Conservation (phyloP, 53 echinoderm and acorn worm species). For the Temnopleurus reevesii region DNA sequence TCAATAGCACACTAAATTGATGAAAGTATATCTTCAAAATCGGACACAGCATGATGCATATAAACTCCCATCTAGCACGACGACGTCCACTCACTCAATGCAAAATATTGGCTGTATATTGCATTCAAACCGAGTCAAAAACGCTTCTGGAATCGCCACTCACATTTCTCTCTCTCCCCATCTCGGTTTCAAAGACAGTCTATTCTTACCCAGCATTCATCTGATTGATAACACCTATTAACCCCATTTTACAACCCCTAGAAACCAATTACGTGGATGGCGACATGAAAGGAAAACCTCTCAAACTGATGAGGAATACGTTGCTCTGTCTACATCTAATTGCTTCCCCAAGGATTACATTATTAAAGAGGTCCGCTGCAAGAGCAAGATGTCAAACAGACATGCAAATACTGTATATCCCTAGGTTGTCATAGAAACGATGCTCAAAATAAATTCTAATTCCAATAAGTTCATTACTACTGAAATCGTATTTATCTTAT, state of each 20-base stretch:
- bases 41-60: not conserved
- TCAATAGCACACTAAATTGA: not conserved
- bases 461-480: not conserved
- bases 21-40: not conserved
- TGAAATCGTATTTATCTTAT: too few species aligned
- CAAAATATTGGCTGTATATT: not conserved
- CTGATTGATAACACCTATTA: not conserved
- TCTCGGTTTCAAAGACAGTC: not conserved
- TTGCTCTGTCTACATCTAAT: not conserved
- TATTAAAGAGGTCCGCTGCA: not conserved
- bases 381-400: not conserved
- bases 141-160: not conserved
- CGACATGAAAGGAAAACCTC: not conserved
- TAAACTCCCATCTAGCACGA: too few species aligned
- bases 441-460: not conserved
- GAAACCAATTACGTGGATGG: not conserved
- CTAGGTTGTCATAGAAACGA: not conserved
- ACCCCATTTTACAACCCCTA: not conserved
- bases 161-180: not conserved
- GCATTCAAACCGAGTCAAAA: not conserved
- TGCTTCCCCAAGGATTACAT: conserved; percentile 1
- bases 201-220: not conserved
- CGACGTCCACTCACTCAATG: not conserved
- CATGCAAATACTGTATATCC: too few species aligned
- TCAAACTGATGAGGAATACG: not conserved